Evolutionary conservation across 2,113 vertebrate species (phyloP).

Genomic region (Acrocephalus kingi): DNA sequence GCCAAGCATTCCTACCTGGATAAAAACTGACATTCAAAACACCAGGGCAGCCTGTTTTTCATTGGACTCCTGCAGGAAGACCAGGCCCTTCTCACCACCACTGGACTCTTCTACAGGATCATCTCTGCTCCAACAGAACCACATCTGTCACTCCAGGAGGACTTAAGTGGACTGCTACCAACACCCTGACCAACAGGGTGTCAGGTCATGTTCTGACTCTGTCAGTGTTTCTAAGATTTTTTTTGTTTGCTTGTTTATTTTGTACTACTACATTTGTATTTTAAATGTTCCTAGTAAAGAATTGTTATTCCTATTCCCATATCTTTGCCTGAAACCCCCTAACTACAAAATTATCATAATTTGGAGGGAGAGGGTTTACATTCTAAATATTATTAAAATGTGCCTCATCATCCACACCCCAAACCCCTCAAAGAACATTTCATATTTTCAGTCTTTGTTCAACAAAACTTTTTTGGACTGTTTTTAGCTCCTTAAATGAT

Average conservation of each 20-base stretch:
- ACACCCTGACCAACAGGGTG: background rate
- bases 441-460: conserved; percentile 77
- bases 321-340: background rate
- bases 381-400: conserved; percentile 74
- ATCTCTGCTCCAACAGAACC: background rate
- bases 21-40: background rate
- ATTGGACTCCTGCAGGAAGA: background rate
- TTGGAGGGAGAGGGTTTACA: conserved; percentile 17
- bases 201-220: background rate
- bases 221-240: background rate
- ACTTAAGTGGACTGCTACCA: background rate
- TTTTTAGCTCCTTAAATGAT: conserved; percentile 61
- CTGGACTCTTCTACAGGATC: background rate
- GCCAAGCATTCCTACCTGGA: background rate
- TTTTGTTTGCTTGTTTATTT: background rate
- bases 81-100: background rate
- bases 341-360: background rate
- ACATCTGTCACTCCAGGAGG: background rate
- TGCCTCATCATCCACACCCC: conserved; percentile 73
- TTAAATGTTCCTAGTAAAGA: background rate
- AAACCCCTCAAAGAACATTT: conserved; percentile 74
- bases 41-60: background rate
- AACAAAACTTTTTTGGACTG: conserved; percentile 55
- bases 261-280: background rate
- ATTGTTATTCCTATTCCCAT: background rate